Evolutionary conservation across 2,797 vertebrate species (phyloP), one percentile per base, ranked within the genome.

Genomic region (Pantherophis vulpinus): DNA sequence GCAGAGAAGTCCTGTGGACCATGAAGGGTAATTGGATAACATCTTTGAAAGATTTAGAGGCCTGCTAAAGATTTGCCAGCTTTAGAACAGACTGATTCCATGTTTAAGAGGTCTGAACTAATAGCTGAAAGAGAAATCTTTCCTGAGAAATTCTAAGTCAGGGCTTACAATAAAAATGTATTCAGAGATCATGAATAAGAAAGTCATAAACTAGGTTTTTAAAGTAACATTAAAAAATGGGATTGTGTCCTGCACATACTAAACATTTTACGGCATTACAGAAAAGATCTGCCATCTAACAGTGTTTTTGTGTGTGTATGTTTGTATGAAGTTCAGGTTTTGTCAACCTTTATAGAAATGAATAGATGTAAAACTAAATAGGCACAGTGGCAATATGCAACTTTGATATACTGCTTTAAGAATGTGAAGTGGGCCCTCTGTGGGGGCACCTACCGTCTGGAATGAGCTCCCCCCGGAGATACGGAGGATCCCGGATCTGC

Each of bases 21-120:
- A 94, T 97, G 97, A 98, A 97, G 96, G 96, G 96, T 98, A 98
- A 98, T 98, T 97, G 97, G 97, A 97, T 97, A 98, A 97, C 96
- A 97, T 97, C 97, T 97, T 95, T 97, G 97, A 97, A 97, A 97
- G 97, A 98, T 98, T 98, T 98, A 97, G 97, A 97, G 97, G 96
- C 94, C 95, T 98, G 97, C 96, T 96, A 97, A 96, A 95, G 97
- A 96, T 98, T 97, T 95, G 94, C 95, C 94, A 96, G 97, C 97
- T 98, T 97, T 98, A 97, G 97, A 97, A 96, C 96, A 96, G 94
- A 97, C 97, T 97, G 97, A 97, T 97, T 97, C 97, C 96, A 96
- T 97, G 97, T 97, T 83, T 97, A 97, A 98, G 97, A 97, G 97
- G 97, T 97, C 97, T 96, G 97, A 97, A 97, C 97, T 97, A 97